Conservation (phyloP, 2,113 vertebrate genomes). For the Colistium nudipinnis region DNA sequence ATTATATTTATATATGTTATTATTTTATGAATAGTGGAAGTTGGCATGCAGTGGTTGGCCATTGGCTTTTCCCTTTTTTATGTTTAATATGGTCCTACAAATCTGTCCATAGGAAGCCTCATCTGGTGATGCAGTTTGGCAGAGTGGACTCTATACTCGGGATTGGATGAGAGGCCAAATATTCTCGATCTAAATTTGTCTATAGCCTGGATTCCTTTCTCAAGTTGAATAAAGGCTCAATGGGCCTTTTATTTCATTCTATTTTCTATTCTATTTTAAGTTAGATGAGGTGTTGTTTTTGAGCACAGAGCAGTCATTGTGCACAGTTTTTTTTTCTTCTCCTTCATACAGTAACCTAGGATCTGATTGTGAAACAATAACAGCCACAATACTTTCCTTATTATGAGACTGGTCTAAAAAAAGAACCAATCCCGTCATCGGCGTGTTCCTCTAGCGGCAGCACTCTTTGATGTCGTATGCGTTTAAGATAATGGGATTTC, state of each 20-base stretch:
- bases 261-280: conserved; percentile 3
- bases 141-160: background rate
- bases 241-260: background rate
- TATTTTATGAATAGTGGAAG: background rate
- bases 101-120: background rate
- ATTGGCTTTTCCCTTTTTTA: too few relatives aligned
- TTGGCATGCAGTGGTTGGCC: background rate
- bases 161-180: background rate
- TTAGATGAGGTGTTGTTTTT: background rate
- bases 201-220: background rate
- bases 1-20: background rate
- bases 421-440: conserved; percentile 53
- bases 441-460: conserved; percentile 52
- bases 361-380: conserved; percentile 17
- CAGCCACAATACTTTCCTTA: conserved; percentile 18
- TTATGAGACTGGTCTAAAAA: conserved; percentile 28
- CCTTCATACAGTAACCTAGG: background rate
- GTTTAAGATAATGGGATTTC: conserved; percentile 70
- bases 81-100: background rate
- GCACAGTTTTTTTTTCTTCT: background rate
- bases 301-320: background rate
- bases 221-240: background rate
- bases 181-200: background rate
- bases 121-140: conserved; percentile 9
- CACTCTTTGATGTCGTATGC: conserved; percentile 50